These are phyloP conservation scores for Sebastes minor DNA, from an alignment of 2,797 vertebrate genomes.

Conservation along the genomic window DNA sequence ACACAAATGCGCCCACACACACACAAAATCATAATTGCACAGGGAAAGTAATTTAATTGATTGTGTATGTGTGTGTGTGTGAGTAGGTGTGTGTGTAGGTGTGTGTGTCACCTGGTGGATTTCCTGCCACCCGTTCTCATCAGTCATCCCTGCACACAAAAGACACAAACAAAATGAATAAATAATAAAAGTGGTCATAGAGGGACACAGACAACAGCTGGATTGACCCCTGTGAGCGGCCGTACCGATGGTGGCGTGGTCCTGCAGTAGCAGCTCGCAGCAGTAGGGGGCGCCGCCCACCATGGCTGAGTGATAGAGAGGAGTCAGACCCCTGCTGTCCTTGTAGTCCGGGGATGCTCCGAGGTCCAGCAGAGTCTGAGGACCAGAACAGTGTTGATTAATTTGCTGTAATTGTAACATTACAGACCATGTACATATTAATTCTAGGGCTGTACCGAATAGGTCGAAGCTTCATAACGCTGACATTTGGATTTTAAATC, in stretches of 20 bases:
- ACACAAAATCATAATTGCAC: constrained; percentile 31
- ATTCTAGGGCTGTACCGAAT: background rate
- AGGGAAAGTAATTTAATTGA: constrained; percentile 1
- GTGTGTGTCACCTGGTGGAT: constrained; percentile 90
- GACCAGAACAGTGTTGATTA: background rate
- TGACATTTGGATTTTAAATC: no score
- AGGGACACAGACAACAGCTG: background rate
- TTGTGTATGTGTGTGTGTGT: constrained; percentile 1
- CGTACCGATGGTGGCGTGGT: constrained; percentile 88
- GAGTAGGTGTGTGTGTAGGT: background rate
- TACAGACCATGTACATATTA: no score
- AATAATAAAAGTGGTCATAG: background rate
- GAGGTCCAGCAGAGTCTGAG: constrained; percentile 92
- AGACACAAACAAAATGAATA: background rate
- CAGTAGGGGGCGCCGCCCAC: constrained; percentile 96
- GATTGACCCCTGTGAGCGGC: background rate
- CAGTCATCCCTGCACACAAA: constrained; percentile 83
- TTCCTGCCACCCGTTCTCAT: constrained; percentile 98
- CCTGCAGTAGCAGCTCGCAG: constrained; percentile 94
- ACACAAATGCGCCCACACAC: constrained; percentile 40
- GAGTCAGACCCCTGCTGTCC: constrained; percentile 94
- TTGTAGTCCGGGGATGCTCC: constrained; percentile 96
- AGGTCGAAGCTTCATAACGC: background rate
- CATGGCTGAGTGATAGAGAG: constrained; percentile 96
- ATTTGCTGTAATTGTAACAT: no score